A percentile compares a stretch with the other conserved stretches of the same genome.
Evolutionary conservation across 2,888 invertebrate species (phyloP).

Genomic region (Spodoptera exigua): DNA sequence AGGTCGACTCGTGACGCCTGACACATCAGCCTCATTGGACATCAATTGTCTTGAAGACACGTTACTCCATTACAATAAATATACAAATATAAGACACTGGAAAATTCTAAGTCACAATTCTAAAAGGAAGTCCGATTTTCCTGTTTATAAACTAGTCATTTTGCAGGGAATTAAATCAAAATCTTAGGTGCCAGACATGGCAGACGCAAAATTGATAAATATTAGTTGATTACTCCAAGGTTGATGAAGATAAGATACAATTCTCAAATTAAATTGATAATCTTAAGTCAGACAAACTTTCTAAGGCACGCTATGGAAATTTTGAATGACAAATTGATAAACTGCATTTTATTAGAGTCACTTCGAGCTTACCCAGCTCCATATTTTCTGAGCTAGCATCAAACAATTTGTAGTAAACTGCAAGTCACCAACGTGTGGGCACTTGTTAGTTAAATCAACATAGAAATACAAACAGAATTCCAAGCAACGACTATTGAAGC

Average conservation of each 20-base stretch:
- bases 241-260: constrained; percentile 70
- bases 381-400: constrained; percentile 47
- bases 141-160: constrained; percentile 20
- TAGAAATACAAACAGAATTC: constrained; percentile 37
- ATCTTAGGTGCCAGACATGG: constrained; percentile 14
- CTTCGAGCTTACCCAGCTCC: constrained; percentile 53
- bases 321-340: constrained; percentile 29
- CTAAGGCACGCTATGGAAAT: constrained; percentile 9
- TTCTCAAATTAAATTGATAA: constrained; percentile 12
- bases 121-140: constrained; percentile 7
- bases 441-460: constrained; percentile 29
- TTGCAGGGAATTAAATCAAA: constrained; percentile 1
- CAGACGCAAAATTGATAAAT: constrained; percentile 53
- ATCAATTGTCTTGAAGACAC: constrained; percentile 47
- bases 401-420: constrained; percentile 57
- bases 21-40: constrained; percentile 44
- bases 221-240: constrained; percentile 68
- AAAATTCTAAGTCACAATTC: constrained; percentile 19
- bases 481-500: constrained; percentile 13
- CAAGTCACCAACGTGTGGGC: constrained; percentile 60
- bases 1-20: constrained; percentile 72
- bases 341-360: constrained; percentile 20
- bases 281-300: constrained; percentile 43
- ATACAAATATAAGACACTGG: constrained; percentile 24
- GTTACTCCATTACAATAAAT: constrained; percentile 18